phyloP scores from a whole-genome alignment of 53 echinoderm and acorn worm species.

The Zoroaster sp. region DNA sequence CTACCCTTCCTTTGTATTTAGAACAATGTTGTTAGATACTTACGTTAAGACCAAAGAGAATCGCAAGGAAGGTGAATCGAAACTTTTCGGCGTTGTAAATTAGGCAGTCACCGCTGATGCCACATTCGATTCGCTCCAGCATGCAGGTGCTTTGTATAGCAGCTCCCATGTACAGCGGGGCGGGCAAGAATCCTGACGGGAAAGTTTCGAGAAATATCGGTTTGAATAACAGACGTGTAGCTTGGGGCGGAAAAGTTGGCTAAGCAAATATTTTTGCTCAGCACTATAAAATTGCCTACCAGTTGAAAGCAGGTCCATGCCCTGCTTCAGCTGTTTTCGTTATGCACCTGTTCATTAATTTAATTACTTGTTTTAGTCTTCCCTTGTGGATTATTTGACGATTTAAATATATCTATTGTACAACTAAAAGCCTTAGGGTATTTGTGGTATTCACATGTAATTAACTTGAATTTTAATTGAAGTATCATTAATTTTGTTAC shows the following conservation, averaged over 20 bases:
- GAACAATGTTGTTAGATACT: no score
- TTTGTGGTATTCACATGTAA: neutral
- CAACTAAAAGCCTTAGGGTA: neutral
- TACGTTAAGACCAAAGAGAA: constrained; percentile 21
- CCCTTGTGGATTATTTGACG: neutral
- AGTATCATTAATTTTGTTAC: no score
- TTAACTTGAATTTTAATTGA: neutral
- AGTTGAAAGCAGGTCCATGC: no score
- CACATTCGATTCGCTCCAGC: constrained; percentile 45
- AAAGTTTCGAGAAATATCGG: neutral
- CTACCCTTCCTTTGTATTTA: no score
- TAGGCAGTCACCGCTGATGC: constrained; percentile 51
- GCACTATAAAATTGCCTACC: no score
- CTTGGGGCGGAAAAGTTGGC: no score
- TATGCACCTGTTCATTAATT: no score
- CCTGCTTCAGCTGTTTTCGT: no score
- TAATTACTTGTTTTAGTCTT: no score
- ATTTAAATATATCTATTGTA: neutral
- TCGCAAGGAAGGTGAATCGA: constrained; percentile 24
- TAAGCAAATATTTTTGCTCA: no score
- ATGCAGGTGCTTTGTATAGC: constrained; percentile 35
- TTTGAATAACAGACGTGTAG: no score
- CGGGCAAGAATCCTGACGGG: constrained; percentile 40
- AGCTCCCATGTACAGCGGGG: constrained; percentile 61
- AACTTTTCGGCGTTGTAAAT: constrained; percentile 54